These are phyloP conservation scores for Emmelina monodactyla DNA, from an alignment of 2,888 invertebrate species.

Conservation along the genomic window DNA sequence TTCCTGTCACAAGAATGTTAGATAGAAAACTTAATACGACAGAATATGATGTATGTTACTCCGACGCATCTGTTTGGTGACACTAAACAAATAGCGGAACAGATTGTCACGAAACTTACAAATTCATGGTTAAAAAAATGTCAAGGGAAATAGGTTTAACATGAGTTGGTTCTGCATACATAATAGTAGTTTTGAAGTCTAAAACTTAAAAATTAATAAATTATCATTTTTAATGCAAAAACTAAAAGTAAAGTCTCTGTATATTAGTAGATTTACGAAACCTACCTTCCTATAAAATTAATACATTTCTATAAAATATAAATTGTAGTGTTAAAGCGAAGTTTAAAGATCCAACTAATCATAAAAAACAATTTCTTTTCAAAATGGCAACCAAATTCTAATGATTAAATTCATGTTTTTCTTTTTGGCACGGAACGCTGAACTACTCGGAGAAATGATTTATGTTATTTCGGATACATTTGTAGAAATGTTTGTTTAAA, in stretches of 20 bases:
- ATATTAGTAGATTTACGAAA: no score
- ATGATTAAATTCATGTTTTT: not conserved
- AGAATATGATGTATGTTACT: conserved; percentile 44
- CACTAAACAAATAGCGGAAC: conserved; percentile 64
- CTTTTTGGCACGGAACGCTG: conserved; percentile 18
- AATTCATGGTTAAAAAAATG: conserved; percentile 40
- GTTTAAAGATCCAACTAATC: no score
- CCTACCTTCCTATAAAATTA: no score
- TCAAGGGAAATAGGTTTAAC: not conserved
- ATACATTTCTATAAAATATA: no score
- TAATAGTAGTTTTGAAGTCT: no score
- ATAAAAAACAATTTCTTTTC: no score
- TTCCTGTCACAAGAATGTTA: conserved; percentile 28
- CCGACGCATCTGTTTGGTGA: conserved; percentile 49
- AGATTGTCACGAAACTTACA: conserved; percentile 61
- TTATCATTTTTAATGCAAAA: no score
- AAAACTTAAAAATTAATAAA: no score
- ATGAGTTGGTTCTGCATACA: not conserved
- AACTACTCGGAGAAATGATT: conserved; percentile 46
- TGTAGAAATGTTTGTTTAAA: conserved; percentile 45
- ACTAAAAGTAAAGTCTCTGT: no score
- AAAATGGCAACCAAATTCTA: no score
- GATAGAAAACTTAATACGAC: conserved; percentile 38
- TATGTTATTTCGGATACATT: conserved; percentile 59
- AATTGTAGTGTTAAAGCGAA: no score